phyloP scores from a whole-genome alignment of 2,797 vertebrate genomes.

The Molossus alvarezi region DNA sequence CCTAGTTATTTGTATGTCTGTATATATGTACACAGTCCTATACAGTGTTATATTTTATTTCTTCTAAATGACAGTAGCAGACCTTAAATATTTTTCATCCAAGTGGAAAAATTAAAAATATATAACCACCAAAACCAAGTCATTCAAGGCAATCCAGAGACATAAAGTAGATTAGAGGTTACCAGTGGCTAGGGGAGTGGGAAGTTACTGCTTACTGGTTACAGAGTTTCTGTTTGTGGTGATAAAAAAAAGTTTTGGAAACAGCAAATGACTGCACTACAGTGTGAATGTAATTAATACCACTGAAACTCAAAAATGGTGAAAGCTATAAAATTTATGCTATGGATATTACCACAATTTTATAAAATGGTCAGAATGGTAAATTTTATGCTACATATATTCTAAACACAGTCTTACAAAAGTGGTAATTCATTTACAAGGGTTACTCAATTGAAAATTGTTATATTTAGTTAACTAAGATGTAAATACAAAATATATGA shows the following conservation, averaged over 20 bases:
- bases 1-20: not conserved
- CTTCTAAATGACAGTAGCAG: conserved; percentile 4
- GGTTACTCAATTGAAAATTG: not conserved
- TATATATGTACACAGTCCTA: not conserved
- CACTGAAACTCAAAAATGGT: conserved; percentile 37
- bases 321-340: conserved; percentile 45
- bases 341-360: conserved; percentile 13
- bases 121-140: conserved; percentile 37
- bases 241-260: conserved; percentile 65
- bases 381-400: conserved; percentile 44
- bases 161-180: conserved; percentile 57
- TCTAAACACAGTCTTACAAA: conserved; percentile 33
- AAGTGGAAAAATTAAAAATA: conserved; percentile 44
- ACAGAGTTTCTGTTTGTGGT: conserved; percentile 62
- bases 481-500: conserved; percentile 57
- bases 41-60: conserved; percentile 39
- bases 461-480: conserved; percentile 56
- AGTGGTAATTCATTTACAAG: conserved; percentile 16
- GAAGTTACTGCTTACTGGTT: conserved; percentile 32
- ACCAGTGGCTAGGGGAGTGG: conserved; percentile 19
- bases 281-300: conserved; percentile 28
- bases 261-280: conserved; percentile 23
- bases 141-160: conserved; percentile 56
- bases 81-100: conserved; percentile 42
- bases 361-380: not conserved